Evolutionary conservation across 2,113 vertebrate genomes (phyloP).

Genomic region (Paratilapia polleni): DNA sequence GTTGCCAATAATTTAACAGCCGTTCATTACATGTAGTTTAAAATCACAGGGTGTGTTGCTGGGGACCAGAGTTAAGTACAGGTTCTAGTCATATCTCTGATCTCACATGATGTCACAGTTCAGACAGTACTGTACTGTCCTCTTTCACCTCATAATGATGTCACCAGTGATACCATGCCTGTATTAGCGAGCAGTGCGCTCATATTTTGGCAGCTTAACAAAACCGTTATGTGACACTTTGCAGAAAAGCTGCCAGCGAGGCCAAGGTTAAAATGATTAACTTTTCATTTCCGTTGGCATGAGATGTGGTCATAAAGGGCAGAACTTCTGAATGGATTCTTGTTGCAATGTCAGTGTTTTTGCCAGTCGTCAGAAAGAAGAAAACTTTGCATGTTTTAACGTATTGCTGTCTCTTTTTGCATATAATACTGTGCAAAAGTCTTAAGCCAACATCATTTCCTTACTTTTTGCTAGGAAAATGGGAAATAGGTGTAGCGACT

Average conservation of each 20-base stretch:
- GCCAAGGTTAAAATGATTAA: conserved; percentile 34
- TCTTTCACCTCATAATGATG: background rate
- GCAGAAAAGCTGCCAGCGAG: background rate
- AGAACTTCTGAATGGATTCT: background rate
- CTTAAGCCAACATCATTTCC: too few relatives aligned
- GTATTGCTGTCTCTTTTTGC: background rate
- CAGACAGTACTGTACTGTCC: background rate
- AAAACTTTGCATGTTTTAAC: background rate
- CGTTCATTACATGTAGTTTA: background rate
- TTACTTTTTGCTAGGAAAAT: too few relatives aligned
- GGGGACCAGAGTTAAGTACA: background rate
- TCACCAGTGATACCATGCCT: background rate
- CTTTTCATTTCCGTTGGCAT: conserved; percentile 27
- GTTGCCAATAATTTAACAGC: background rate
- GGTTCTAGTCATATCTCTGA: background rate
- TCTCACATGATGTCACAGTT: background rate
- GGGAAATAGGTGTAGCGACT: too few relatives aligned
- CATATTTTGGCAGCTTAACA: background rate
- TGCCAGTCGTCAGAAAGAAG: background rate
- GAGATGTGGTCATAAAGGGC: background rate
- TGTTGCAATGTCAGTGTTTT: background rate
- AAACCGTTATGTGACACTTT: background rate
- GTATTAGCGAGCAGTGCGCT: background rate
- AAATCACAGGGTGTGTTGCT: background rate
- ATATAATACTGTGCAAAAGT: too few relatives aligned